Evolutionary conservation across 92 coral and sea anemone species (phyloP).

Genomic region (Epizoanthus stellaris): DNA sequence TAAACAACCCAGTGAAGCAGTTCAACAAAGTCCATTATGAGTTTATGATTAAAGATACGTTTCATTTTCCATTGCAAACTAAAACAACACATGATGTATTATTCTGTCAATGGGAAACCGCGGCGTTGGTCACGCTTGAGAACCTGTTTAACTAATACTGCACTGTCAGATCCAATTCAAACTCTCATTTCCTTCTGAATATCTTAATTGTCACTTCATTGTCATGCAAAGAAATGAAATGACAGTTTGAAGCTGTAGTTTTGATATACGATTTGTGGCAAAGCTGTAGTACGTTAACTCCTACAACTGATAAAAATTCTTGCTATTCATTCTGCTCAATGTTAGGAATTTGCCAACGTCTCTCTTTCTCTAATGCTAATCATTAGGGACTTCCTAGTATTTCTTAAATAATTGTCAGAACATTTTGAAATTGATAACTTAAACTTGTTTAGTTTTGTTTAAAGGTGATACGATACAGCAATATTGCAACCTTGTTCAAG

Average conservation of each 20-base stretch:
- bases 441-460: conserved; percentile 19
- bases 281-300: not conserved
- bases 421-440: conserved; percentile 12
- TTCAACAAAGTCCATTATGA: conserved; percentile 21
- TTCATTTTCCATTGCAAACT: not conserved
- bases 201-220: conserved; percentile 13
- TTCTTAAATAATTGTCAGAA: conserved; percentile 9
- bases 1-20: conserved; percentile 2
- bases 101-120: conserved; percentile 15
- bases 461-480: conserved; percentile 8
- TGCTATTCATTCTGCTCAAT: too few species aligned
- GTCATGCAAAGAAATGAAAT: conserved; percentile 11
- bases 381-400: not conserved
- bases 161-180: conserved; percentile 21
- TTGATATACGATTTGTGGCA: conserved; percentile 44
- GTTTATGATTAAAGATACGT: not conserved
- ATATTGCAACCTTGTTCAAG: conserved; percentile 20
- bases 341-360: not conserved
- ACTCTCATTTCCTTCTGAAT: not conserved
- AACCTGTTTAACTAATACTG: not conserved
- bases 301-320: too few species aligned
- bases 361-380: not conserved
- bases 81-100: conserved; percentile 10
- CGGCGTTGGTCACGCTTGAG: not conserved
- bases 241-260: conserved; percentile 28